Evolutionary conservation across 2,888 invertebrate species (phyloP).

Genomic region (Drosophila ustulata): DNA sequence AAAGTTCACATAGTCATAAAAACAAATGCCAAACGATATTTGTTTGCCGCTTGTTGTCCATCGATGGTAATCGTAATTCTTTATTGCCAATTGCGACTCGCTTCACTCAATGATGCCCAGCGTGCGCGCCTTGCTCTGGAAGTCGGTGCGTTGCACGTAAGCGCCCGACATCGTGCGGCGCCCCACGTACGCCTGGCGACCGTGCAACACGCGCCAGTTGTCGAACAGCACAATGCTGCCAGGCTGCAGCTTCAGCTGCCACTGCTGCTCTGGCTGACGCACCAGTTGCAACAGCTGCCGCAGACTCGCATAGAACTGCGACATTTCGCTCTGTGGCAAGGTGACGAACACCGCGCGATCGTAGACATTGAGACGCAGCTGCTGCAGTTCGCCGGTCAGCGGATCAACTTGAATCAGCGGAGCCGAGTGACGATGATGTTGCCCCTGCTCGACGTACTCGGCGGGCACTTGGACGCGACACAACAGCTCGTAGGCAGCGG

Average conservation of each 20-base stretch:
- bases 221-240: constrained; percentile 91
- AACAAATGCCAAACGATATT: constrained; percentile 75
- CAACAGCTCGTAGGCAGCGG: constrained; percentile 87
- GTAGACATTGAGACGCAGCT: constrained; percentile 90
- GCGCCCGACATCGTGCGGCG: constrained; percentile 89
- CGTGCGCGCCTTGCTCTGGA: constrained; percentile 87
- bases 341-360: constrained; percentile 89
- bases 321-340: constrained; percentile 86
- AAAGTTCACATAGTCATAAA: constrained; percentile 71
- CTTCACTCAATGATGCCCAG: constrained; percentile 85
- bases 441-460: constrained; percentile 88
- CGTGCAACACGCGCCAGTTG: constrained; percentile 92
- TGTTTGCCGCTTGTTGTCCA: constrained; percentile 59
- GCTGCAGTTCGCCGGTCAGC: constrained; percentile 86
- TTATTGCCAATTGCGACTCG: constrained; percentile 49
- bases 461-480: constrained; percentile 87
- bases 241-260: constrained; percentile 88
- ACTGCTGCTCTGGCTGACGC: constrained; percentile 86
- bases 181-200: constrained; percentile 89
- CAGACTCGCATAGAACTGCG: constrained; percentile 88
- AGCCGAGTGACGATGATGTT: constrained; percentile 87
- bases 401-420: constrained; percentile 87
- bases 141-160: constrained; percentile 90
- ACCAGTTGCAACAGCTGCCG: constrained; percentile 86
- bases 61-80: constrained; percentile 71